Conservation (phyloP, 2,888 invertebrate species). For the Sesia bembeciformis region DNA sequence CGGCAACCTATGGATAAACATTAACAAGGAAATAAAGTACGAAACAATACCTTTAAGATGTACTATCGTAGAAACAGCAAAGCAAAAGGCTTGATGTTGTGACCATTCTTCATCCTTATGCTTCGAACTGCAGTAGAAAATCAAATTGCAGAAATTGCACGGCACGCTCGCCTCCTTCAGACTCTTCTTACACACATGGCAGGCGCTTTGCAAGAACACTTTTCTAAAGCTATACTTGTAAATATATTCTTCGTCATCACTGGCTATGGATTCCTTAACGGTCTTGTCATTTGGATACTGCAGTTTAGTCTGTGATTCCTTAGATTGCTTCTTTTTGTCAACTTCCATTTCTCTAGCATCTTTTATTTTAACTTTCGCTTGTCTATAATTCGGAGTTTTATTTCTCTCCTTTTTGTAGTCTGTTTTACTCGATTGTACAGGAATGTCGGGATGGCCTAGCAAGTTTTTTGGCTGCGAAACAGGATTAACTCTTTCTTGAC, state of each 20-base stretch:
- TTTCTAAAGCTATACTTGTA: conserved; percentile 79
- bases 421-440: conserved; percentile 68
- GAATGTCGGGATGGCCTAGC: conserved; percentile 66
- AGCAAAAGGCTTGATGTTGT: conserved; percentile 76
- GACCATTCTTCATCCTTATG: conserved; percentile 76
- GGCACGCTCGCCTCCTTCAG: conserved; percentile 37
- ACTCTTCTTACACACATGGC: conserved; percentile 65
- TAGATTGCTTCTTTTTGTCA: conserved; percentile 25
- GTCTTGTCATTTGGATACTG: conserved; percentile 26
- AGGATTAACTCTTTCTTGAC: conserved; percentile 30
- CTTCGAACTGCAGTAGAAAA: conserved; percentile 76
- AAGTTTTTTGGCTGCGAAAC: conserved; percentile 72
- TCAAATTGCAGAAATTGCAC: conserved; percentile 72
- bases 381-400: conserved; percentile 52
- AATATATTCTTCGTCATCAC: conserved; percentile 75
- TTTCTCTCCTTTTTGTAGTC: conserved; percentile 69
- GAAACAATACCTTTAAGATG: conserved; percentile 61
- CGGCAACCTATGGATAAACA: no score
- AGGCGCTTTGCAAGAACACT: conserved; percentile 76
- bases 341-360: conserved; percentile 41
- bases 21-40: background rate
- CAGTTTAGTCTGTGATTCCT: conserved; percentile 45
- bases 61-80: conserved; percentile 72
- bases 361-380: conserved; percentile 61
- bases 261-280: conserved; percentile 30